Percentiles rank a stretch among this genome's conserved stretches.
Evolutionary conservation across 2,113 vertebrate genomes (phyloP).

Genomic region (Pelvicachromis taeniatus): DNA sequence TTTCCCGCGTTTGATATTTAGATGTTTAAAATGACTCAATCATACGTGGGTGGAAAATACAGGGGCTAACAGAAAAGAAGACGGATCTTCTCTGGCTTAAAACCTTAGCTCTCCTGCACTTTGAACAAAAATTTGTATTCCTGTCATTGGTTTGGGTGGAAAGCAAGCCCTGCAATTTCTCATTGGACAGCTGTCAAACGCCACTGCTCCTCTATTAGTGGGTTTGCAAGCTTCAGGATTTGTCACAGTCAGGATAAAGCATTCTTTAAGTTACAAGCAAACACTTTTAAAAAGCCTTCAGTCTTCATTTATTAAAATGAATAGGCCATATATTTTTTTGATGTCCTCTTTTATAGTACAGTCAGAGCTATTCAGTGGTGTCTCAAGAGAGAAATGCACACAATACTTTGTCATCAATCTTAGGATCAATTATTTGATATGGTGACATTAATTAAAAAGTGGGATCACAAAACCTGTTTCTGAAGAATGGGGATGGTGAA

Average conservation of each 20-base stretch:
- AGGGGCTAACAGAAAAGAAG: slow-evolving; percentile 12
- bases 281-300: slow-evolving; percentile 21
- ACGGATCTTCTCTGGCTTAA: slow-evolving; percentile 53
- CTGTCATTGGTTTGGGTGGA: slow-evolving; percentile 47
- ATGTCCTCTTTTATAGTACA: background rate
- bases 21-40: slow-evolving; percentile 17
- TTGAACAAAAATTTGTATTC: slow-evolving; percentile 73
- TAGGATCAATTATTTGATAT: slow-evolving; percentile 27
- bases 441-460: slow-evolving; percentile 13
- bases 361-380: background rate
- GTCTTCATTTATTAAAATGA: slow-evolving; percentile 24
- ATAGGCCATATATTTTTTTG: background rate
- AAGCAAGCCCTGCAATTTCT: slow-evolving; percentile 61
- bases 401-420: slow-evolving; percentile 10
- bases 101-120: slow-evolving; percentile 36
- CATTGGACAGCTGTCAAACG: slow-evolving; percentile 63
- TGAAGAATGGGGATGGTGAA: background rate
- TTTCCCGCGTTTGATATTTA: slow-evolving; percentile 3
- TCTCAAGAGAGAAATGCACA: background rate
- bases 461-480: background rate
- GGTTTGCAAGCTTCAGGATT: slow-evolving; percentile 23
- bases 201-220: slow-evolving; percentile 53
- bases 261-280: slow-evolving; percentile 31
- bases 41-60: slow-evolving; percentile 14
- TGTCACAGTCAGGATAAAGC: slow-evolving; percentile 47